phyloP scores from a whole-genome alignment of 2,797 vertebrate genomes.

The Gallinago solitaria region DNA sequence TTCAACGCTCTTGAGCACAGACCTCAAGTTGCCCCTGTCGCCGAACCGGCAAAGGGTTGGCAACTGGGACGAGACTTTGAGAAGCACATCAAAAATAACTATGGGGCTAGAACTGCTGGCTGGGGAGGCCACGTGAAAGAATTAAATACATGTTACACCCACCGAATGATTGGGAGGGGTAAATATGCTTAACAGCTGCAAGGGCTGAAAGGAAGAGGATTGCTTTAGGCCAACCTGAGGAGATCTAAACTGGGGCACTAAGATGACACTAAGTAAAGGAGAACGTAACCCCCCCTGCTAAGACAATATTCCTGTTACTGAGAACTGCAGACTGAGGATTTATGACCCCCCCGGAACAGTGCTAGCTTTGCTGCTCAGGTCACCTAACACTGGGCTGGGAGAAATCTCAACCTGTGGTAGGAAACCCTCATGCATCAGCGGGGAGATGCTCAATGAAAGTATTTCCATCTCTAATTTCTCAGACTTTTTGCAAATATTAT shows the following conservation, averaged over 20 bases:
- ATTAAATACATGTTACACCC: neutral
- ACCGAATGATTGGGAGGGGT: neutral
- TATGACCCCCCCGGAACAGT: neutral
- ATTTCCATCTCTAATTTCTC: slow-evolving; percentile 11
- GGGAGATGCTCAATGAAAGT: neutral
- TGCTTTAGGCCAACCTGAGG: neutral
- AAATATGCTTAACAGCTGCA: neutral
- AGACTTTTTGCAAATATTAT: slow-evolving; percentile 2
- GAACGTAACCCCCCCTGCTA: neutral
- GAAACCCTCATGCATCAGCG: neutral
- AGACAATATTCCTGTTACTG: neutral
- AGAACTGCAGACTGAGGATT: neutral
- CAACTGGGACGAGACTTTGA: neutral
- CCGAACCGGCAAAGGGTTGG: neutral
- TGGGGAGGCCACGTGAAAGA: neutral
- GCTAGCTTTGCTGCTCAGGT: slow-evolving; percentile 8
- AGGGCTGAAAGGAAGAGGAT: slow-evolving; percentile 17
- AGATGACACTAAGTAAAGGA: neutral
- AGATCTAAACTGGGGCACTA: neutral
- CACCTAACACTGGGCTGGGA: neutral
- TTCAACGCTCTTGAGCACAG: neutral
- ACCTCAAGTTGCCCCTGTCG: neutral
- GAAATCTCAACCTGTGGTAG: neutral
- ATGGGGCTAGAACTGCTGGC: neutral
- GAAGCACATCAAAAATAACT: neutral